Evolutionary conservation across 53 echinoderm and acorn worm genomes (phyloP), one percentile per base, ranked within the genome.

Genomic region (Mesocentrotus franciscanus): DNA sequence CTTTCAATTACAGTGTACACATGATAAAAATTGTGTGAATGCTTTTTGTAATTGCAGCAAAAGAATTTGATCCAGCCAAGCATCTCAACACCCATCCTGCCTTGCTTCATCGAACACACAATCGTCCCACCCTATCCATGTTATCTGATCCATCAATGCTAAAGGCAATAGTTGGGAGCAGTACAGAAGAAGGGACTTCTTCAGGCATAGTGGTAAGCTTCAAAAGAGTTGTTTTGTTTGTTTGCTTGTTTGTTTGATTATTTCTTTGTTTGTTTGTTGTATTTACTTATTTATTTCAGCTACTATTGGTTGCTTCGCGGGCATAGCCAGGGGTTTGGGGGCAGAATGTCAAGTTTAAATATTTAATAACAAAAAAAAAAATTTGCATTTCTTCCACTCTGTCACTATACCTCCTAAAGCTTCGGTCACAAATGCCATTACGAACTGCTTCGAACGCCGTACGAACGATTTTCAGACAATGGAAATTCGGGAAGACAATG

Each of bases 11-110:
- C 2, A 15, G 8, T 61, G 17, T 15, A 15, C 1, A 61, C 17
- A 61, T 61, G 9, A 13, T 13, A 12, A 61, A 1, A 66, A 18
- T n/a, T n/a, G 22, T 66, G 1, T 66, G 18, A 1, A 66, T 66
- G 18, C 12, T 42, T 81, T 81, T 20, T 81, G 20, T 0, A 1
- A 7, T 81, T 74, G 15, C 94, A 98, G 98, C 96, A 57, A 95
- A 90, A 85, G 95, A 97, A 18, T 98, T 99, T 97, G 97, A 98
- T 71, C 93, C 95, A 22, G 96, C 96, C 26, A 96, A 96, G 76
- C 97, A 74, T 58, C 95, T 97, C 4, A 85, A 97, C 93, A 98
- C 96, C 79, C 97, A 97, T 78, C 97, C 97, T 27, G 96, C 96
- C 22, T 85, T 97, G 4, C 94, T 97, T 15, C 94, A 95, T 79